Evolutionary conservation across 2,888 invertebrate species (phyloP), one percentile per base, ranked within the genome.

Genomic region (Callosobruchus maculatus): DNA sequence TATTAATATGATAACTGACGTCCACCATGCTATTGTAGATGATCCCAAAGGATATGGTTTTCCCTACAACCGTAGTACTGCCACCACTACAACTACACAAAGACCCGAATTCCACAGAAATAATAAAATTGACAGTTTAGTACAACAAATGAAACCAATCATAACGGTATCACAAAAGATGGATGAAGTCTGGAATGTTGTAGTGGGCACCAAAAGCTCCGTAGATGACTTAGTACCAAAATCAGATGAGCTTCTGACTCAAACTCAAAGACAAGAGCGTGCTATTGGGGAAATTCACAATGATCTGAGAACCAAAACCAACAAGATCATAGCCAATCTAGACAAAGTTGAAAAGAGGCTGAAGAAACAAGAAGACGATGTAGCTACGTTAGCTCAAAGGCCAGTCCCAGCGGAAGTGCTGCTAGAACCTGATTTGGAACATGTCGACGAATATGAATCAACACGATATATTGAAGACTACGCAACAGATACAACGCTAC

Each of bases 131-230:
- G 95, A 96, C 86, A 92, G 90, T 2, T 89, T 96, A 31, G 94
- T 94, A 0, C 92, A 93, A 82, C 94, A 95, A 87, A 95, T 95
- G 84, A 92, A 93, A 78, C 95, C 96, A 0, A 95, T 95, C 88
- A 92, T 95, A 83, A 93, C 92, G 73, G 95, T 95, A 0, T 94
- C 95, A 0, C 95, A 95, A 84, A 95, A 95, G 87, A 95, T 96
- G 95, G 95, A 96, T 81, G 94, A 96, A 86, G 95, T 96, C 2
- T 96, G 95, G 95, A 93, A 95, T 84, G 95, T 95, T 3, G 95
- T 96, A 18, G 95, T 95, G 0, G 95, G 95, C 20, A 95, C 95
- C 2, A 96, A 96, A 84, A 95, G 94, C 82, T 94, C 95, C 0
- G 95, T 96, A 0, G 95, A 96, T 85, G 93, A 95, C 85, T 88